Percentiles rank a stretch among this genome's conserved stretches.
Conservation (phyloP, 2,113 vertebrate species). For the Centropus unirufus region DNA sequence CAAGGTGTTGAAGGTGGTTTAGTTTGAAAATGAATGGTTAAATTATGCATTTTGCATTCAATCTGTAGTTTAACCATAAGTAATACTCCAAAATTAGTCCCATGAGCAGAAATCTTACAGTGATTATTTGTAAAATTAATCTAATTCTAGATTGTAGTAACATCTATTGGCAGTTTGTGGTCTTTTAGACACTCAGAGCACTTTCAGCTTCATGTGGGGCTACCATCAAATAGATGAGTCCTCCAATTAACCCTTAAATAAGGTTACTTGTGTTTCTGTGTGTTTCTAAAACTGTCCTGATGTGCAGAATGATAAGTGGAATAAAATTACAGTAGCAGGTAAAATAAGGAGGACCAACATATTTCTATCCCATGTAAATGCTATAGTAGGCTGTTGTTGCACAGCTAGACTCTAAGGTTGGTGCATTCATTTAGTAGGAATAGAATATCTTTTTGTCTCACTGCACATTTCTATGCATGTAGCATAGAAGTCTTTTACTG, state of each 20-base stretch:
- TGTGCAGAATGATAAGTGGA: not conserved
- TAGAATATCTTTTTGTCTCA: not conserved
- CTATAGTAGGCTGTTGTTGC: not conserved
- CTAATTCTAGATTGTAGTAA: not conserved
- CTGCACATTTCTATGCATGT: not conserved
- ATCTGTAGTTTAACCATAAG: not conserved
- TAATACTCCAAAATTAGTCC: not conserved
- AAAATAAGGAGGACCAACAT: not conserved
- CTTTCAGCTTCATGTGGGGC: not conserved
- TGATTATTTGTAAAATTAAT: not conserved
- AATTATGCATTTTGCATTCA: not conserved
- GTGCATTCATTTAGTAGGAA: not conserved
- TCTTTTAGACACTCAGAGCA: not conserved
- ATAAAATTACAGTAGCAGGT: not conserved
- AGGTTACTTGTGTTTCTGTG: not conserved
- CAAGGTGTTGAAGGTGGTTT: not conserved
- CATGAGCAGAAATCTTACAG: not conserved
- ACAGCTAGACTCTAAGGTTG: not conserved
- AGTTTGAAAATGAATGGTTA: not conserved
- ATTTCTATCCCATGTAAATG: not conserved
- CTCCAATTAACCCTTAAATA: not conserved
- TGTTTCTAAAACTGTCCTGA: not conserved
- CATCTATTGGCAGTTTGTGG: not conserved
- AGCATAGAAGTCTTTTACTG: not conserved
- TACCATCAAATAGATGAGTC: not conserved